Percentiles rank a stretch among this genome's conserved stretches.
Conservation (phyloP, 2,888 invertebrate genomes). For the Halocaridina rubra region DNA sequence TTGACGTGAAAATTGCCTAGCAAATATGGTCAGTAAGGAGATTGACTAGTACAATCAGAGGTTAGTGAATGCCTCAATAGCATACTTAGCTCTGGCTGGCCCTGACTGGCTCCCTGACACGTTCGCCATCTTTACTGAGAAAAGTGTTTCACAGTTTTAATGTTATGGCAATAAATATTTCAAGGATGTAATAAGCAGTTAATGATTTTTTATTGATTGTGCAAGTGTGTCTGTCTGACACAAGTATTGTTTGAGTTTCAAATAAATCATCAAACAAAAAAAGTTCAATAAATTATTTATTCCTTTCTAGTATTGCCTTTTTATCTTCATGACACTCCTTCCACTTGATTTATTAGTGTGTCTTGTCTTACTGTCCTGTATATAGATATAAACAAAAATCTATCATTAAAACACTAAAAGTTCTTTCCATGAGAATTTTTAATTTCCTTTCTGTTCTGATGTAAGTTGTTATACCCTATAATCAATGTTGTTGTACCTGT, state of each 20-base stretch:
- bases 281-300: not conserved
- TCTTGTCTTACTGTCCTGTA: not conserved
- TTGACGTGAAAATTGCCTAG: not conserved
- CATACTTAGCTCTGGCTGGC: constrained; percentile 9
- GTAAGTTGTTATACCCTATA: no score
- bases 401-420: not conserved
- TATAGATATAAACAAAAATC: not conserved
- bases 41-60: constrained; percentile 22
- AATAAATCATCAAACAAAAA: constrained; percentile 58
- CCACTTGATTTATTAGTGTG: not conserved
- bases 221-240: constrained; percentile 48
- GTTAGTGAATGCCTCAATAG: not conserved
- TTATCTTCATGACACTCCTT: not conserved
- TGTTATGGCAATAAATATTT: constrained; percentile 60
- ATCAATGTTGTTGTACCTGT: no score
- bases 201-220: constrained; percentile 62
- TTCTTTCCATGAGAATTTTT: not conserved
- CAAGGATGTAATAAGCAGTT: constrained; percentile 62
- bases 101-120: constrained; percentile 34
- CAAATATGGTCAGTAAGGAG: no score
- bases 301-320: not conserved
- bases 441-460: not conserved
- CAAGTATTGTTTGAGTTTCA: constrained; percentile 63
- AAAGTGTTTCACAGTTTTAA: constrained; percentile 61
- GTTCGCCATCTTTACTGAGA: constrained; percentile 40